These are phyloP conservation scores for Capitella teleta DNA, from an alignment of 1,140 invertebrate genomes.

Conservation along the genomic window DNA sequence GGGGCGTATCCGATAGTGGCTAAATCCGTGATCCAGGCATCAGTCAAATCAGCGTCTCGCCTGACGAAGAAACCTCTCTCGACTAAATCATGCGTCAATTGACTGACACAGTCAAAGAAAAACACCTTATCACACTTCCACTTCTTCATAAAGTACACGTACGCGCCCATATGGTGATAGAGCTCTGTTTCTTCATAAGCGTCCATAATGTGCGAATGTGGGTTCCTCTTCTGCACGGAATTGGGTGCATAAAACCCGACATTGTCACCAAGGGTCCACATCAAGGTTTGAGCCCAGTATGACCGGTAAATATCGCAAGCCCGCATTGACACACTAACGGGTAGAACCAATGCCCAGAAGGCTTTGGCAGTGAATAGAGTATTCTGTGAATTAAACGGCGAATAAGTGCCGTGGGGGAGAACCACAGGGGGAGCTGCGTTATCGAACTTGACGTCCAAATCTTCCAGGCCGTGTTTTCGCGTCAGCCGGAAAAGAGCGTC, in stretches of 20 bases:
- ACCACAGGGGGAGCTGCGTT: conserved; percentile 16
- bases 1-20: conserved; percentile 12
- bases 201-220: conserved; percentile 20
- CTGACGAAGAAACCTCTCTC: conserved; percentile 14
- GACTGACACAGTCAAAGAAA: conserved; percentile 17
- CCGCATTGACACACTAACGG: conserved; percentile 24
- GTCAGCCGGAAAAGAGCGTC: conserved; percentile 33
- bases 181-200: conserved; percentile 17
- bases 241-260: conserved; percentile 24
- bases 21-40: conserved; percentile 19
- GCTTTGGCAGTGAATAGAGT: conserved; percentile 23
- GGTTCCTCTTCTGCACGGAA: conserved; percentile 18
- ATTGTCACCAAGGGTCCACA: conserved; percentile 23
- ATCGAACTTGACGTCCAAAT: conserved; percentile 20
- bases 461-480: conserved; percentile 12
- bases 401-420: conserved; percentile 20
- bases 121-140: conserved; percentile 18
- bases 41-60: conserved; percentile 13
- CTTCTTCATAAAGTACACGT: conserved; percentile 15
- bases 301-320: conserved; percentile 32
- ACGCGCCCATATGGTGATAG: conserved; percentile 17
- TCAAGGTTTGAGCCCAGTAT: conserved; percentile 28
- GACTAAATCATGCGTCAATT: conserved; percentile 14
- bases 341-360: conserved; percentile 30
- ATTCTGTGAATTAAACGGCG: conserved; percentile 32